Evolutionary conservation across 2,888 invertebrate genomes (phyloP), one percentile per base, ranked within the genome.

Genomic region (Drosophila merina): DNA sequence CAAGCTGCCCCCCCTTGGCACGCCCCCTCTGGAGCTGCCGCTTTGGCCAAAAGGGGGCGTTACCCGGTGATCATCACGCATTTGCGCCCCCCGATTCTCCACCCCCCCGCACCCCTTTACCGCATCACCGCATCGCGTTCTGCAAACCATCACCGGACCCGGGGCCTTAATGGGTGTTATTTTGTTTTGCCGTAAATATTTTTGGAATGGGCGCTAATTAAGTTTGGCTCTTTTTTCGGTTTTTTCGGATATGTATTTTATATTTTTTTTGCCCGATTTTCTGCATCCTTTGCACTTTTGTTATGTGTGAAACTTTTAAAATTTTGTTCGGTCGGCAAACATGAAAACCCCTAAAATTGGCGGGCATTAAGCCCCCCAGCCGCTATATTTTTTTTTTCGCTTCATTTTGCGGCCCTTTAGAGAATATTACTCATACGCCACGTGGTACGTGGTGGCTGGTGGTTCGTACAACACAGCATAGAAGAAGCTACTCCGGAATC

Each of bases 51-150:
- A 36, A 36, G 36, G 83, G 90, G 89, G 89, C 89, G 89, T 90
- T 88, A 77, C 89, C 89, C 79, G 82, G 86, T 89, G 89, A 89
- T 89, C 89, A 89, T 89, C 89, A 89, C 89, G 90, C 89, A 89
- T 89, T 89, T 89, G 89, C 89, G 79, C 85, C 82, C 69, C 79
- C 73, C 57, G 3, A 8, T 3, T 8, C 20, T 9, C 7, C 8
- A 3, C 40, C 60, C 25, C 6, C 1, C 38, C 36, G n/a, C 14
- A 33, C 30, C 7, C 57, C 50, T 50, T 33, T 10, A 10, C 42
- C 12, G 26, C 48, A 9, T 45, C 28, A 10, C 44, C 40, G 25
- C 30, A 25, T 3, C 20, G n/a, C n/a, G n/a, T 8, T 4, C 10
- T 25, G 36, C 36, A 14, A 38, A 45, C 33, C 33, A 33, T 33